These are phyloP conservation scores for Gnathonemus echidnorhynchus DNA, from an alignment of 2,113 vertebrate species.

Conservation along the genomic window DNA sequence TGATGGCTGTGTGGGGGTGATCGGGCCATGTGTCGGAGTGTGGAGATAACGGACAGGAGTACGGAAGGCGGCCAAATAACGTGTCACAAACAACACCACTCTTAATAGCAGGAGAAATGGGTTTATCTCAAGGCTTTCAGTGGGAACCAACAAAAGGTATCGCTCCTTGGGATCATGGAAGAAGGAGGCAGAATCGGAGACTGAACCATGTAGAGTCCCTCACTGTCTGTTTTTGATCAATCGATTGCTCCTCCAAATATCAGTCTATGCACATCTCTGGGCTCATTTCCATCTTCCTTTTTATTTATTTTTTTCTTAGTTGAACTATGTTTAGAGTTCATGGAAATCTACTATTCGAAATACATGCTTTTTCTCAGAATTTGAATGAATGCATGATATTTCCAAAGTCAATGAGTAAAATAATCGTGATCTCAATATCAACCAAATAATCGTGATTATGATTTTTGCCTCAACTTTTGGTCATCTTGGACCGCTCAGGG, in stretches of 20 bases:
- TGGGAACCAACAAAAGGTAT: neutral
- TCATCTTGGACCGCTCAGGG: neutral
- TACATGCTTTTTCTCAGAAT: neutral
- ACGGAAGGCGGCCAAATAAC: neutral
- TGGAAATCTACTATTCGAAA: neutral
- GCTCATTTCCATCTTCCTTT: neutral
- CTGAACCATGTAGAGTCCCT: neutral
- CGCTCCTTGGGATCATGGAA: neutral
- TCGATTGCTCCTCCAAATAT: neutral
- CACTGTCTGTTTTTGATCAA: neutral
- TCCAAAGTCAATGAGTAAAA: neutral
- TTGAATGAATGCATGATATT: neutral
- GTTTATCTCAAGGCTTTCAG: neutral
- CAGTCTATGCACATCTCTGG: neutral
- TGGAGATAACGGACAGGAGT: neutral
- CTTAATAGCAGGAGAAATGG: neutral
- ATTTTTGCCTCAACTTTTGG: neutral
- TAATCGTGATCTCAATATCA: neutral
- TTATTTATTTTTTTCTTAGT: neutral
- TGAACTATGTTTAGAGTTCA: neutral
- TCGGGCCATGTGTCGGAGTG: neutral
- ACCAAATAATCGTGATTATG: neutral
- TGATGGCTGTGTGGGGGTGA: neutral
- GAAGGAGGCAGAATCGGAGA: neutral
- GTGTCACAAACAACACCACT: neutral